phyloP scores from a whole-genome alignment of 1,140 invertebrate species.

The Orchestia grillus region DNA sequence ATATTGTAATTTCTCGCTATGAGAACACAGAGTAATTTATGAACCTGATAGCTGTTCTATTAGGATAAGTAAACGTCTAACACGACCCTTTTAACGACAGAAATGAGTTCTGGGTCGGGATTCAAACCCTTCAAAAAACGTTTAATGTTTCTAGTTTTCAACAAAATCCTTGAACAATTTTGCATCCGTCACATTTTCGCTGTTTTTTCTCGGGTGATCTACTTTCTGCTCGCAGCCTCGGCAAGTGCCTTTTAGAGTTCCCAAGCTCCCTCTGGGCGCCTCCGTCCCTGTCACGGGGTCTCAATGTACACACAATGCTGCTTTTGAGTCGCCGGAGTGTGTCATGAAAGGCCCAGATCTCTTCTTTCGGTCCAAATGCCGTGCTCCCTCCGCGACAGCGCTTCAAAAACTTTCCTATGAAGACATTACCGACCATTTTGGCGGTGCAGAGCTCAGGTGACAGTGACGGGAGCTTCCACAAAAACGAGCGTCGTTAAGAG shows the following conservation, averaged over 20 bases:
- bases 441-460: too few species aligned
- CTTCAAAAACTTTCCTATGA: background rate
- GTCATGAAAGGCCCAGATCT: background rate
- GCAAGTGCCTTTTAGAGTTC: background rate
- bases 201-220: background rate
- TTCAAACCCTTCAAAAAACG: too few species aligned
- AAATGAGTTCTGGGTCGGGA: too few species aligned
- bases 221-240: background rate
- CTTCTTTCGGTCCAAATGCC: background rate
- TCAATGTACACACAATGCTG: background rate
- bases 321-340: background rate
- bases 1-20: too few species aligned
- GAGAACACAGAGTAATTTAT: too few species aligned
- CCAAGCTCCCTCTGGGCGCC: background rate
- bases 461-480: too few species aligned
- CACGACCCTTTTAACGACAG: too few species aligned
- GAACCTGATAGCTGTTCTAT: too few species aligned
- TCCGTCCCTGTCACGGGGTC: background rate
- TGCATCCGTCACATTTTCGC: background rate
- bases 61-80: too few species aligned
- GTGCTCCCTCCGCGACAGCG: background rate
- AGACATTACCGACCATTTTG: background rate
- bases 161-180: background rate
- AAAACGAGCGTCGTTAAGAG: too few species aligned
- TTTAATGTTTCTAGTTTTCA: too few species aligned